A percentile compares a stretch with the other conserved stretches of the same genome.
These are phyloP conservation scores for Planococcus citri DNA, from an alignment of 1,140 invertebrate species.

Conservation along the genomic window DNA sequence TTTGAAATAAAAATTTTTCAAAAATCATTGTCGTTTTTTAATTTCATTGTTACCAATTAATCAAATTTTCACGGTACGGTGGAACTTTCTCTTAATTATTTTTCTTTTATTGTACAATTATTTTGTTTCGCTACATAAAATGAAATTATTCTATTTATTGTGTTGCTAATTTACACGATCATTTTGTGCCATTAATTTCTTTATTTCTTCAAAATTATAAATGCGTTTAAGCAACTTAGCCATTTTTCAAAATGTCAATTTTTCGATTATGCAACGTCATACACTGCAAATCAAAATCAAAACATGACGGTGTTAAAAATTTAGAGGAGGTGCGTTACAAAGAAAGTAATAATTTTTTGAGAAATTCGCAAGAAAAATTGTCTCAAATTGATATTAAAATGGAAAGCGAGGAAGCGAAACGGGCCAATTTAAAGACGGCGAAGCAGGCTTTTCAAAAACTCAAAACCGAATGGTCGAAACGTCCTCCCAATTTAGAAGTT, in stretches of 20 bases:
- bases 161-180: too few relatives aligned
- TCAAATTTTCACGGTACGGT: not conserved
- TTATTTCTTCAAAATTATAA: too few relatives aligned
- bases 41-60: not conserved
- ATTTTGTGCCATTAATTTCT: too few relatives aligned
- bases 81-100: not conserved
- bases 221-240: too few relatives aligned
- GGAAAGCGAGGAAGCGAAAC: not conserved
- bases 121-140: not conserved
- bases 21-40: not conserved
- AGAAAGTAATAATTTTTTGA: not conserved
- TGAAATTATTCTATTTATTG: not conserved
- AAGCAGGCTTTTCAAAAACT: slow-evolving; percentile 54
- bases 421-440: slow-evolving; percentile 42
- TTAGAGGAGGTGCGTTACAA: not conserved
- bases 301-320: slow-evolving; percentile 2
- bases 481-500: slow-evolving; percentile 52
- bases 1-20: not conserved
- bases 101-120: not conserved
- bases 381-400: not conserved
- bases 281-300: not conserved
- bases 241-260: not conserved
- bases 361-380: not conserved
- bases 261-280: slow-evolving; percentile 1
- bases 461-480: slow-evolving; percentile 57